Percentiles rank a stretch among this genome's conserved stretches.
phyloP scores from a whole-genome alignment of 1,140 invertebrate genomes.

The Drosophila yakuba region DNA sequence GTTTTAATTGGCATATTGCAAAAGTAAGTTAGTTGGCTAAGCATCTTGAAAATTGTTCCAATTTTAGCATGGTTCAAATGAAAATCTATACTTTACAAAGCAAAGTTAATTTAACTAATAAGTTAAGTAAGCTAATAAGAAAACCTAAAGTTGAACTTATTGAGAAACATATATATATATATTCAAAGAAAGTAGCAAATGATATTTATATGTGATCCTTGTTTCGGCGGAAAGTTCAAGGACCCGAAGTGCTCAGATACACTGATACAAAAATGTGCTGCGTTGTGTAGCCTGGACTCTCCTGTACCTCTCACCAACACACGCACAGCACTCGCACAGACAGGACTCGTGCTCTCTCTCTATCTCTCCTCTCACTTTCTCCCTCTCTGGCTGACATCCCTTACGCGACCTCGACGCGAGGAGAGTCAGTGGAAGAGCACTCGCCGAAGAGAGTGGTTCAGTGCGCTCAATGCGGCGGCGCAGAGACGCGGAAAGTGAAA shows the following conservation, averaged over 20 bases:
- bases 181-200: no score
- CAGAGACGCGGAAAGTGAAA: conserved; percentile 35
- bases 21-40: no score
- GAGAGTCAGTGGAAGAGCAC: conserved; percentile 3
- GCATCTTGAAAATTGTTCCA: no score
- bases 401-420: neutral
- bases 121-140: no score
- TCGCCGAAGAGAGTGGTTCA: conserved; percentile 1
- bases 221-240: conserved; percentile 12
- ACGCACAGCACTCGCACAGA: neutral
- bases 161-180: no score
- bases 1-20: neutral
- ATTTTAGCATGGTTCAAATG: no score
- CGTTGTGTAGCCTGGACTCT: neutral
- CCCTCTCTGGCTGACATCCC: conserved; percentile 17
- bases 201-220: neutral
- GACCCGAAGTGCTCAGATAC: neutral
- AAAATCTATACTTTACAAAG: no score
- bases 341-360: neutral
- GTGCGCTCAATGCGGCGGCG: conserved; percentile 34
- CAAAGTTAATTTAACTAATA: no score
- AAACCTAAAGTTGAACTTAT: no score
- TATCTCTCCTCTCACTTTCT: conserved; percentile 12
- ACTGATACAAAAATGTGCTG: conserved; percentile 8
- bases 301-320: conserved; percentile 17